Conservation (phyloP, 2,888 invertebrate genomes). For the Athalia circularis region DNA sequence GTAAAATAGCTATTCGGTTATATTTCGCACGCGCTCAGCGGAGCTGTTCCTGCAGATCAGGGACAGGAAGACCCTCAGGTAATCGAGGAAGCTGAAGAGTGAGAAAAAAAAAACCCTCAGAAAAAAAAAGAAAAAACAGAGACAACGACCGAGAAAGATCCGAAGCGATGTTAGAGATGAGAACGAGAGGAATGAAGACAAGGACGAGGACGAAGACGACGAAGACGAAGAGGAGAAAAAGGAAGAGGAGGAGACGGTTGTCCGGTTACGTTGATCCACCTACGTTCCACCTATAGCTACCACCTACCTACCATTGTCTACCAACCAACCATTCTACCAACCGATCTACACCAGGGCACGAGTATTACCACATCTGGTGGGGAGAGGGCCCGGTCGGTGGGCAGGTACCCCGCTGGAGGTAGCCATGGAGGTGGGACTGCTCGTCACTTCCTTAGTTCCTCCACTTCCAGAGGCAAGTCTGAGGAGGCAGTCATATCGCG, state of each 20-base stretch:
- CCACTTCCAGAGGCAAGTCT: slow-evolving; percentile 60
- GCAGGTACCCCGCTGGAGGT: slow-evolving; percentile 72
- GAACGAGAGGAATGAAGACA: slow-evolving; percentile 19
- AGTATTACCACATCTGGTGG: slow-evolving; percentile 52
- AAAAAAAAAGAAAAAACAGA: slow-evolving; percentile 23
- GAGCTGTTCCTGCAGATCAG: slow-evolving; percentile 5
- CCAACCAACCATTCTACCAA: slow-evolving; percentile 44
- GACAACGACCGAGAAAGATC: neutral
- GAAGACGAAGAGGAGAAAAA: slow-evolving; percentile 41
- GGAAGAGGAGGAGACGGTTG: slow-evolving; percentile 47
- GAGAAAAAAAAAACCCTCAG: slow-evolving; percentile 5
- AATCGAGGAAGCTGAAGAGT: neutral
- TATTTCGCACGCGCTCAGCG: slow-evolving; percentile 14
- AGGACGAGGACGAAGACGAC: slow-evolving; percentile 22
- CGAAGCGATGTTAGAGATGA: neutral
- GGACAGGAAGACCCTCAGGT: slow-evolving; percentile 14
- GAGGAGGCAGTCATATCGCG: slow-evolving; percentile 72
- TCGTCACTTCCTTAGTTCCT: slow-evolving; percentile 64
- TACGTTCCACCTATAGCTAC: slow-evolving; percentile 45
- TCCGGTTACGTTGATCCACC: slow-evolving; percentile 41
- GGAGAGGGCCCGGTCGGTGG: slow-evolving; percentile 73
- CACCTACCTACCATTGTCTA: slow-evolving; percentile 45
- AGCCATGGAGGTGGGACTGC: slow-evolving; percentile 73
- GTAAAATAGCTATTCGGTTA: neutral
- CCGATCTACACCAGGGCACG: slow-evolving; percentile 38